Evolutionary conservation across 2,797 vertebrate species (phyloP).

Genomic region (Gymnoscopelus microlampas): DNA sequence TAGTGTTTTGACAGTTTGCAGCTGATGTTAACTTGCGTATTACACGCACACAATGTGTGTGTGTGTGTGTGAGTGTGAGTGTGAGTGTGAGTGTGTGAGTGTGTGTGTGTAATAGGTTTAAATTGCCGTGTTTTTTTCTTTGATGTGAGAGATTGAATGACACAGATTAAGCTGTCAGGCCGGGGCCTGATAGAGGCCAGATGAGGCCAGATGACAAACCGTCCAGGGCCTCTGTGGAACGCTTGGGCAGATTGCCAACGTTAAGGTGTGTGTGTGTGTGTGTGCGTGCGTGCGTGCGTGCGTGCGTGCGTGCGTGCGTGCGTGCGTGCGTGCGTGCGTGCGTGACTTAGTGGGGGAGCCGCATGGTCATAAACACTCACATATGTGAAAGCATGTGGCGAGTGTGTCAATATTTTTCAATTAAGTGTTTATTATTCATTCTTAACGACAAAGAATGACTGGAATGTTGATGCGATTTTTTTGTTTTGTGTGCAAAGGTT

Average conservation of each 20-base stretch:
- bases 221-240: conserved; percentile 46
- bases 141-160: conserved; percentile 75
- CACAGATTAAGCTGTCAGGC: conserved; percentile 74
- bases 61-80: conserved; percentile 16
- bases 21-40: conserved; percentile 1
- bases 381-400: conserved; percentile 38
- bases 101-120: conserved; percentile 42
- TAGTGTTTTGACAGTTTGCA: background rate
- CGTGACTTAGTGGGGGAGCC: conserved; percentile 26
- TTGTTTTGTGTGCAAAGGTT: conserved; percentile 50
- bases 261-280: conserved; percentile 13
- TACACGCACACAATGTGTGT: background rate
- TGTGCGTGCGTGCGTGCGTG: conserved; percentile 31
- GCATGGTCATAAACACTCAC: conserved; percentile 47
- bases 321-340: conserved; percentile 12
- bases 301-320: conserved; percentile 32
- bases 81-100: conserved; percentile 23
- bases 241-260: conserved; percentile 46
- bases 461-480: conserved; percentile 40
- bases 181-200: conserved; percentile 74
- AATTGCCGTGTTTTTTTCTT: conserved; percentile 54
- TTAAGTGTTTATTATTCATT: conserved; percentile 62
- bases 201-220: conserved; percentile 70
- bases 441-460: conserved; percentile 56
- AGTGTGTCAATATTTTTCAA: conserved; percentile 42